phyloP scores from a whole-genome alignment of 2,888 invertebrate species.

The Endotricha flammealis region DNA sequence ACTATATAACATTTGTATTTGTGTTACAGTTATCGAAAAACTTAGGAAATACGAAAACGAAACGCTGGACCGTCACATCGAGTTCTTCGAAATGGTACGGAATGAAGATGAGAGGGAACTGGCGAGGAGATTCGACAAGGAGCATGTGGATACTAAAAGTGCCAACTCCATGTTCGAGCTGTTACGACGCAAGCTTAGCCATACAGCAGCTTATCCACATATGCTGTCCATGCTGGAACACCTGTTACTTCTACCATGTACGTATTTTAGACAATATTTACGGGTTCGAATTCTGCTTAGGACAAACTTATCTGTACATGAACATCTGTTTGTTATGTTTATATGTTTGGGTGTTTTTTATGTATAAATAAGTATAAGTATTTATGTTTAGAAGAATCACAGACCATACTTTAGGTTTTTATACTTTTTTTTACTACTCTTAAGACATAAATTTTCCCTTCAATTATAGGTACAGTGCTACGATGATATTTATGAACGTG shows the following conservation, averaged over 20 bases:
- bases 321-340: too few relatives aligned
- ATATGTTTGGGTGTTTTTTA: too few relatives aligned
- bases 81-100: constrained; percentile 99
- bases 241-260: constrained; percentile 85
- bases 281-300: too few relatives aligned
- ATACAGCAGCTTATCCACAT: constrained; percentile 96
- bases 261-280: too few relatives aligned
- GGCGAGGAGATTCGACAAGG: constrained; percentile 92
- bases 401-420: too few relatives aligned
- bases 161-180: constrained; percentile 95
- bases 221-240: constrained; percentile 94
- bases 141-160: constrained; percentile 96
- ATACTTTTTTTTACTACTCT: too few relatives aligned
- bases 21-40: constrained; percentile 88
- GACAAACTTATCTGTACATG: too few relatives aligned
- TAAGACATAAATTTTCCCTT: too few relatives aligned
- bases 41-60: constrained; percentile 95
- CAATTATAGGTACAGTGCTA: too few relatives aligned
- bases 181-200: constrained; percentile 90
- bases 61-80: constrained; percentile 96
- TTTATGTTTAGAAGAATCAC: too few relatives aligned
- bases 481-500: too few relatives aligned
- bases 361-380: too few relatives aligned
- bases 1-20: background rate
- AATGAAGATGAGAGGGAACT: constrained; percentile 97